A percentile compares a stretch with the other conserved stretches of the same genome.
Conservation (phyloP, 2,113 vertebrate genomes). For the Oreochromis niloticus region DNA sequence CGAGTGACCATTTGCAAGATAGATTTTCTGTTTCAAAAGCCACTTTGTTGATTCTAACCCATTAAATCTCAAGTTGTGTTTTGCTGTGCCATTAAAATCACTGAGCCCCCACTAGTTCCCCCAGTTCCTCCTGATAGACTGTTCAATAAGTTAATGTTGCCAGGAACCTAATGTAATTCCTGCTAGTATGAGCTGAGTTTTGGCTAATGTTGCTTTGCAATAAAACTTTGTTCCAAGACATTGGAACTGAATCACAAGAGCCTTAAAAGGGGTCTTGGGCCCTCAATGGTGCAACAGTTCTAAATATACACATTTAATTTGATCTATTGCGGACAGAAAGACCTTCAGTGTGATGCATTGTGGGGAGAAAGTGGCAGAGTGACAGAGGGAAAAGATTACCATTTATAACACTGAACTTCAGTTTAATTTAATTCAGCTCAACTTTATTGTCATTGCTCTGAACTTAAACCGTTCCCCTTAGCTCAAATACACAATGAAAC, state of each 20-base stretch:
- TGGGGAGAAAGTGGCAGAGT: not conserved
- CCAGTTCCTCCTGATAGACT: slow-evolving; percentile 46
- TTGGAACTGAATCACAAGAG: slow-evolving; percentile 36
- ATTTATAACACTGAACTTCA: slow-evolving; percentile 41
- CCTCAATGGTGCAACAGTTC: slow-evolving; percentile 36
- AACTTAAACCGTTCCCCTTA: slow-evolving; percentile 17
- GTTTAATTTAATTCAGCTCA: slow-evolving; percentile 40
- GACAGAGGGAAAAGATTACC: slow-evolving; percentile 5
- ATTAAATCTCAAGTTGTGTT: slow-evolving; percentile 60
- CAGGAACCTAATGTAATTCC: slow-evolving; percentile 50
- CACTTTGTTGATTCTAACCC: slow-evolving; percentile 49
- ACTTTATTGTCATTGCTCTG: slow-evolving; percentile 43
- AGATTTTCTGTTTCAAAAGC: slow-evolving; percentile 49
- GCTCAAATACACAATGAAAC: not conserved
- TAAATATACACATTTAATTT: slow-evolving; percentile 46
- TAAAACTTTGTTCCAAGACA: slow-evolving; percentile 51
- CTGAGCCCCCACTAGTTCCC: slow-evolving; percentile 28
- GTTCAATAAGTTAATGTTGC: slow-evolving; percentile 52
- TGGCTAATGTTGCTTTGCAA: slow-evolving; percentile 47
- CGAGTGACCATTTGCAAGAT: slow-evolving; percentile 49
- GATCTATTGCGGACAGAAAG: slow-evolving; percentile 35
- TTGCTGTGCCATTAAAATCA: slow-evolving; percentile 38
- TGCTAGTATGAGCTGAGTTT: slow-evolving; percentile 32
- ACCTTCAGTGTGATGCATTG: not conserved
- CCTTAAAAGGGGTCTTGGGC: slow-evolving; percentile 39